Evolutionary conservation across 2,113 vertebrate genomes (phyloP).

Genomic region (Labeo catla): DNA sequence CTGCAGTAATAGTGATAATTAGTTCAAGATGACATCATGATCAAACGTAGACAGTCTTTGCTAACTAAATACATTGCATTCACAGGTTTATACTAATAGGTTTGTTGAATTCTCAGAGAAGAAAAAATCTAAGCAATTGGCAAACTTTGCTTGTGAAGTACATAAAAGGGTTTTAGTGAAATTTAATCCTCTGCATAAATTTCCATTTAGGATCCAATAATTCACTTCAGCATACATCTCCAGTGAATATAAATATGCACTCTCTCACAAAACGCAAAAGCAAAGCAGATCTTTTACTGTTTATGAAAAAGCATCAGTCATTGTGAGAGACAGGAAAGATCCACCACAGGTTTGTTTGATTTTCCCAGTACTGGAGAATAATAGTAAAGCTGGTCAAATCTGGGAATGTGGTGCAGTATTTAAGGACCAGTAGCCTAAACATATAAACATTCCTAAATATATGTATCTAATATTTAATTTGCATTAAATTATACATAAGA

Average conservation of each 20-base stretch:
- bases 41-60: background rate
- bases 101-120: background rate
- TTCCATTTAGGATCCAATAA: background rate
- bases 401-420: background rate
- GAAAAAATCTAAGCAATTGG: background rate
- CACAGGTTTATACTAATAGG: background rate
- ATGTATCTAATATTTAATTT: too few species aligned
- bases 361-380: background rate
- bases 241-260: background rate
- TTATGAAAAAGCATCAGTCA: background rate
- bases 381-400: background rate
- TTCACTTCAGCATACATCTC: background rate
- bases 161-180: background rate
- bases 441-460: too few species aligned
- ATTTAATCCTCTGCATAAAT: background rate
- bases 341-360: background rate
- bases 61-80: background rate
- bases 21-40: background rate
- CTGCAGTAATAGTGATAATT: conserved; percentile 6
- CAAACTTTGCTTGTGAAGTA: background rate
- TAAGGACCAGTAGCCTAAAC: background rate
- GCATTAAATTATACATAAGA: background rate
- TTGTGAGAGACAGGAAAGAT: background rate
- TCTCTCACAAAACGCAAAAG: background rate
- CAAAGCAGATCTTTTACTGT: background rate